Base-by-base conservation (phyloP, 2,797 vertebrate species). In the Anas flavirostris region DNA sequence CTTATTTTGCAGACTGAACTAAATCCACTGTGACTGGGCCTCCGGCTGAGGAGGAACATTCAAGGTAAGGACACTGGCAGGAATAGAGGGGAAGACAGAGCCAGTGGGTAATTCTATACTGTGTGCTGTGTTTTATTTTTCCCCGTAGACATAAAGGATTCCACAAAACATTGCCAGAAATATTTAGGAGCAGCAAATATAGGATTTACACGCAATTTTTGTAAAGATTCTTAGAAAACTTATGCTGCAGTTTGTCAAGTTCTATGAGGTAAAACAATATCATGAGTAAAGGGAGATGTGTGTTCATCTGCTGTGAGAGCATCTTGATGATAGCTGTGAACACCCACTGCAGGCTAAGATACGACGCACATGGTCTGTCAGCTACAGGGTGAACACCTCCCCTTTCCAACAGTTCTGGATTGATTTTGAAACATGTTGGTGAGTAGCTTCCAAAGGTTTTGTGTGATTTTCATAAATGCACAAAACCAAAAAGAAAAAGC, bases 21-120 rank as follows among this genome's bases (percentile, higher is more conserved):
- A 92, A 95, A 96, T 90, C 22, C 16, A 52, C 41, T 73, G 37
- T 88, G 94, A 91, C 86, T 88, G 39, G 58, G 76, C 78, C 92
- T 93, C 25, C 73, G 85, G 87, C 78, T 93, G 67, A 91, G 69
- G 70, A 91, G 93, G 41, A 91, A 56, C 12, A 80, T 28, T 29
- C 39, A 55, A 39, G 55, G 41, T 55, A 60, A 8, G 16, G 46
- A 69, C 62, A 46, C 21, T 26, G 18, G 31, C 44, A 72, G 22
- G 63, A 37, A 64, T 3, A 63, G 69, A 87, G 50, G 25, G 31
- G 17, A 95, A 82, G 59, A 28, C 48, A 87, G 83, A 76, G 6
- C 43, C 44, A 56, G 41, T 2, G 6, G 25, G 33, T 68, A 90
- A 88, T 80, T 75, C 25, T 58, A 17, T 58, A 44, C 14, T 8